phyloP scores from a whole-genome alignment of 2,797 vertebrate species.

The Halcyon badia region DNA sequence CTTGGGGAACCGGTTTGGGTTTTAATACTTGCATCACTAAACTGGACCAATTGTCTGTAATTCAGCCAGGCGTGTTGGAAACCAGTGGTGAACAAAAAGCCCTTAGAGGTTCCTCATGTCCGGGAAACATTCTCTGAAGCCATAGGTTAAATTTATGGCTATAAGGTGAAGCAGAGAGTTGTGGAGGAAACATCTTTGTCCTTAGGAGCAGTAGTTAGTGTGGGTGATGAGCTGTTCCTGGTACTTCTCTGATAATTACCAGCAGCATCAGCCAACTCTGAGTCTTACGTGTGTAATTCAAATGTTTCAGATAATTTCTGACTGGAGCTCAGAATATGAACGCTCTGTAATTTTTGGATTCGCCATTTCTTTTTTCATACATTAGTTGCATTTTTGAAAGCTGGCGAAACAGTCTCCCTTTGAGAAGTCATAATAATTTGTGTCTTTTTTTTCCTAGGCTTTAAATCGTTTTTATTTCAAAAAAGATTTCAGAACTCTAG shows the following conservation, averaged over 20 bases:
- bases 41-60: background rate
- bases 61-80: background rate
- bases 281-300: background rate
- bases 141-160: background rate
- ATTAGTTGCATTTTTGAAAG: background rate
- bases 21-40: background rate
- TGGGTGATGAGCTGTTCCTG: background rate
- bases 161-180: background rate
- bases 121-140: background rate
- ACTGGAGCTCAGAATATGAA: background rate
- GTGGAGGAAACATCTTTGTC: background rate
- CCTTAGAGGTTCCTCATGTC: background rate
- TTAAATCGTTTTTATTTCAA: background rate
- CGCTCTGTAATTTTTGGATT: background rate
- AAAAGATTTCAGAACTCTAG: background rate
- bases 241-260: background rate
- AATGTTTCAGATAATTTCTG: background rate
- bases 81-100: background rate
- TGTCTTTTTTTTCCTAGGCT: background rate
- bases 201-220: background rate
- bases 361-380: background rate
- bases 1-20: background rate
- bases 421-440: background rate
- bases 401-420: background rate
- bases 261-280: background rate